A percentile compares a stretch with the other conserved stretches of the same genome.
Conservation (phyloP, 2,797 vertebrate species). For the Botia kubotai region DNA sequence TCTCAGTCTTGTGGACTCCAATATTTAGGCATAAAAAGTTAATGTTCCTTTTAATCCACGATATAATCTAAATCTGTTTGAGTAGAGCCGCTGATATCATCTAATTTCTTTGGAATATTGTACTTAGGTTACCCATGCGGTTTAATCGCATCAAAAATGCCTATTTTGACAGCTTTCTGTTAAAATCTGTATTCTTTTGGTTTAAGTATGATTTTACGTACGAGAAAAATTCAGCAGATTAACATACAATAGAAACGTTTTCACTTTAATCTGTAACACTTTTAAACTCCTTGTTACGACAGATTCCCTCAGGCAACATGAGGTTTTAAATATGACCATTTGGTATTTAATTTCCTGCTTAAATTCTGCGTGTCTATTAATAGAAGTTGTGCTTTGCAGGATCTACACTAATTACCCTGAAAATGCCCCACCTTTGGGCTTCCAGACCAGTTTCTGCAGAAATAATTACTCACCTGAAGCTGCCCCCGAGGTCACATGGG, state of each 20-base stretch:
- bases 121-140: not conserved
- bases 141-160: not conserved
- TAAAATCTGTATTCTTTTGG: not conserved
- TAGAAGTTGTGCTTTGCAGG: conserved; percentile 47
- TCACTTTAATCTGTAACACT: not conserved
- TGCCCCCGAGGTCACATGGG: conserved; percentile 54
- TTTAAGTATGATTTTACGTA: not conserved
- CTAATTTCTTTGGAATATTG: not conserved
- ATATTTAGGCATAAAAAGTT: not conserved
- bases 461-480: conserved; percentile 56
- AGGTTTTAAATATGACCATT: conserved; percentile 27
- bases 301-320: conserved; percentile 6
- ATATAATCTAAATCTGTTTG: too few relatives aligned
- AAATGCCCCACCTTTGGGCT: conserved; percentile 49
- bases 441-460: conserved; percentile 56
- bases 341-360: conserved; percentile 21
- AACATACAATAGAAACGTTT: not conserved
- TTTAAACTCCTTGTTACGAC: conserved; percentile 3
- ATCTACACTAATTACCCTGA: conserved; percentile 53
- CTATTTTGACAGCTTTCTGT: not conserved
- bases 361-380: conserved; percentile 51
- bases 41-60: too few relatives aligned
- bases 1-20: not conserved
- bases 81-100: too few relatives aligned
- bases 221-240: too few relatives aligned